Evolutionary conservation across 2,797 vertebrate genomes (phyloP).

Genomic region (Euphonia xanthogaster): DNA sequence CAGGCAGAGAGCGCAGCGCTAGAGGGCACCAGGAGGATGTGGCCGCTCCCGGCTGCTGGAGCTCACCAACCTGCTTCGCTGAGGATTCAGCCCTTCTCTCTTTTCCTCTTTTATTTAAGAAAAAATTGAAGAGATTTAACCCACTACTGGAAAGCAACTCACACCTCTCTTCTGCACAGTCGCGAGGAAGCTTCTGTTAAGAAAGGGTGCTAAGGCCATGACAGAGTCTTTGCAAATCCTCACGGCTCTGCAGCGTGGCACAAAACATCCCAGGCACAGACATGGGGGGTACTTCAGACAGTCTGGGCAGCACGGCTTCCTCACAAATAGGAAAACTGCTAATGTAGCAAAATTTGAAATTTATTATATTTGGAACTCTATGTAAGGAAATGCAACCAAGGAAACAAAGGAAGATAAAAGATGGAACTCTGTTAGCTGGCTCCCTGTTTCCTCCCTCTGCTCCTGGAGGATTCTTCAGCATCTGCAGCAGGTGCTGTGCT

Average conservation of each 20-base stretch:
- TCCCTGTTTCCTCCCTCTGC: rapidly evolving
- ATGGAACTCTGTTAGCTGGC: not conserved
- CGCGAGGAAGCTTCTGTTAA: not conserved
- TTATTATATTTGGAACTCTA: not conserved
- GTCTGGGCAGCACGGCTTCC: not conserved
- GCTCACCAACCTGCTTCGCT: rapidly evolving
- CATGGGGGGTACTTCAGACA: rapidly evolving
- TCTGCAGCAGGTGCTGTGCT: not conserved
- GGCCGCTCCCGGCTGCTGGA: not conserved
- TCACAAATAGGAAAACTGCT: not conserved
- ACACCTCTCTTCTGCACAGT: not conserved
- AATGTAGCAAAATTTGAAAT: not conserved
- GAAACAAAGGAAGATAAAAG: not conserved
- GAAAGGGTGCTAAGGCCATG: not conserved
- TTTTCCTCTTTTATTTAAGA: rapidly evolving
- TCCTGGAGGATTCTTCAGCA: not conserved
- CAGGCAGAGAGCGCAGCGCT: not conserved
- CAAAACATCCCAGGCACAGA: not conserved
- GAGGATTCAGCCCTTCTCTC: rapidly evolving
- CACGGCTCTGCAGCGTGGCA: rapidly evolving
- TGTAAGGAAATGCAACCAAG: not conserved
- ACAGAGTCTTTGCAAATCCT: not conserved
- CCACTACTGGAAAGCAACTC: not conserved
- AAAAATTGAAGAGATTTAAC: not conserved
- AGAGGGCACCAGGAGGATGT: conserved; percentile 45